Evolutionary conservation across 2,113 vertebrate genomes (phyloP).

Genomic region (Bos javanicus): DNA sequence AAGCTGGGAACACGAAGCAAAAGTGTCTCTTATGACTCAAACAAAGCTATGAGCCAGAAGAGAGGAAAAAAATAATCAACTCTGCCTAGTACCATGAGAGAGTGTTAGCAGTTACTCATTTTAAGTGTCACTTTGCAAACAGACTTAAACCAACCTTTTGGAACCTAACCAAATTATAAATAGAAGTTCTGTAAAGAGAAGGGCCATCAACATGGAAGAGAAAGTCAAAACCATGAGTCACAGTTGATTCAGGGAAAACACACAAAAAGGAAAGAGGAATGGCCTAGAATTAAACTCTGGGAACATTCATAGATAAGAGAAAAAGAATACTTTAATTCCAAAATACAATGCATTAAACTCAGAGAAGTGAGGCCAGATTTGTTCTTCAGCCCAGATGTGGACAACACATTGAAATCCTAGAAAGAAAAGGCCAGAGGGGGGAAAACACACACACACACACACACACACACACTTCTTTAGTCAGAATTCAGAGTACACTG

Average conservation of each 20-base stretch:
- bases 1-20: neutral
- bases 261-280: constrained; percentile 25
- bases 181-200: constrained; percentile 57
- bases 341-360: neutral
- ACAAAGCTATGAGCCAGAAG: constrained; percentile 47
- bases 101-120: constrained; percentile 66
- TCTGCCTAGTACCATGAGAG: constrained; percentile 39
- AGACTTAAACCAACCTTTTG: constrained; percentile 63
- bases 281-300: constrained; percentile 22
- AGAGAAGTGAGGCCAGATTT: neutral
- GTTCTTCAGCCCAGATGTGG: neutral
- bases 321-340: constrained; percentile 13
- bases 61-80: neutral
- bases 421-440: neutral
- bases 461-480: neutral
- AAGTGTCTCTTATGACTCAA: constrained; percentile 55
- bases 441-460: too few species aligned
- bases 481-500: neutral
- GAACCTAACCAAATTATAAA: constrained; percentile 64
- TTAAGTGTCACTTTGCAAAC: constrained; percentile 70
- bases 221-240: constrained; percentile 68
- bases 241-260: constrained; percentile 42
- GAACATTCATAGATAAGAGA: constrained; percentile 27
- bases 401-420: neutral
- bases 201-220: constrained; percentile 52